These are phyloP conservation scores for Rhadinocentrus ornatus DNA, from an alignment of 2,797 vertebrate genomes.

Conservation along the genomic window DNA sequence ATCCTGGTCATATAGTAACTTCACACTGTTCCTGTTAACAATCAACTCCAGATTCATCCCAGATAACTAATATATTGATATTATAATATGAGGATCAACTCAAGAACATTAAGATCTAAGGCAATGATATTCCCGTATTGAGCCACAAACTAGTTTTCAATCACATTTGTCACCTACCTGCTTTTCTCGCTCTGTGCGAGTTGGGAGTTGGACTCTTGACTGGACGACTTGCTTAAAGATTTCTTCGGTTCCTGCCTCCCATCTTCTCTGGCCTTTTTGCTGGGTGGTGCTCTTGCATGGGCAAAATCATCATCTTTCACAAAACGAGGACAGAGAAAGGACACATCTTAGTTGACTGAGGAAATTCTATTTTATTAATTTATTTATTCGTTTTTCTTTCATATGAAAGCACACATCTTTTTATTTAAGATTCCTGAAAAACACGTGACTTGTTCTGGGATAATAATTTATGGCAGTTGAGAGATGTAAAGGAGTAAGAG, in stretches of 20 bases:
- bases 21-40: too few species aligned
- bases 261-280: conserved; percentile 84
- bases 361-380: neutral
- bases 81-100: too few species aligned
- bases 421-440: neutral
- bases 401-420: too few species aligned
- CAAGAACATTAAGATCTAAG: too few species aligned
- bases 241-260: conserved; percentile 71
- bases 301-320: conserved; percentile 91
- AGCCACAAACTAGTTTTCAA: neutral
- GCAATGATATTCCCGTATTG: too few species aligned
- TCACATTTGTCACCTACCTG: conserved; percentile 74
- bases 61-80: too few species aligned
- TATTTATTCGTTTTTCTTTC: neutral
- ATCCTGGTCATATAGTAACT: too few species aligned
- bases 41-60: too few species aligned
- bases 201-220: conserved; percentile 66
- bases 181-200: conserved; percentile 57
- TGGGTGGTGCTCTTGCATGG: conserved; percentile 76
- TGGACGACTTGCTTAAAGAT: conserved; percentile 64
- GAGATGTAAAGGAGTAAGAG: neutral
- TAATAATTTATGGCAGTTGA: too few species aligned
- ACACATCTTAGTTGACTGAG: conserved; percentile 5
- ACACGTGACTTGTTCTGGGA: neutral
- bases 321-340: conserved; percentile 6